These are phyloP conservation scores for Venturia canescens DNA, from an alignment of 1,140 invertebrate genomes.

Conservation along the genomic window DNA sequence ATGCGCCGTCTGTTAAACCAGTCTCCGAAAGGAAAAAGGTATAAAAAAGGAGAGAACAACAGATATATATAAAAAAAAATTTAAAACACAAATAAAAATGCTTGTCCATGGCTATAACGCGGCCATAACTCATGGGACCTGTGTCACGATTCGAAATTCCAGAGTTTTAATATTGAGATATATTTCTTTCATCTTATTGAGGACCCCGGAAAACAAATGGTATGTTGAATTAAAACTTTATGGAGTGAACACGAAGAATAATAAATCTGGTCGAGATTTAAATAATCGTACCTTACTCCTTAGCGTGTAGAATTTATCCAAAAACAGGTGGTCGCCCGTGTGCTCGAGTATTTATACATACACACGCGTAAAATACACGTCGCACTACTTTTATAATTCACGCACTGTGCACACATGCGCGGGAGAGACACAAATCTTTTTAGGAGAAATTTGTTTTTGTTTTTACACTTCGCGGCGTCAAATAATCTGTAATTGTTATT, in stretches of 20 bases:
- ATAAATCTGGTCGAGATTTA: neutral
- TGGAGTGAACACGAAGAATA: neutral
- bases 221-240: neutral
- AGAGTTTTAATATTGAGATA: neutral
- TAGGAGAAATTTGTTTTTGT: neutral
- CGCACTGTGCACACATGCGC: constrained; percentile 8
- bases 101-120: constrained; percentile 15
- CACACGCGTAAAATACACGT: neutral
- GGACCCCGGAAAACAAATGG: too few relatives aligned
- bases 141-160: neutral
- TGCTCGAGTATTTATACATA: neutral
- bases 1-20: neutral
- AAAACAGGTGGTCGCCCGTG: constrained; percentile 41
- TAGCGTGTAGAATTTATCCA: constrained; percentile 45
- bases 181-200: neutral
- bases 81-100: neutral
- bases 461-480: too few relatives aligned
- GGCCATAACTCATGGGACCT: neutral
- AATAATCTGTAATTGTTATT: too few relatives aligned
- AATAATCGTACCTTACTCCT: constrained; percentile 40
- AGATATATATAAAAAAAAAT: too few relatives aligned
- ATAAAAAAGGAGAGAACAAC: too few relatives aligned
- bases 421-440: neutral
- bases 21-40: neutral
- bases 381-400: constrained; percentile 14